These are phyloP conservation scores for Hassar affinis DNA, from an alignment of 2,113 vertebrate genomes.

Conservation along the genomic window DNA sequence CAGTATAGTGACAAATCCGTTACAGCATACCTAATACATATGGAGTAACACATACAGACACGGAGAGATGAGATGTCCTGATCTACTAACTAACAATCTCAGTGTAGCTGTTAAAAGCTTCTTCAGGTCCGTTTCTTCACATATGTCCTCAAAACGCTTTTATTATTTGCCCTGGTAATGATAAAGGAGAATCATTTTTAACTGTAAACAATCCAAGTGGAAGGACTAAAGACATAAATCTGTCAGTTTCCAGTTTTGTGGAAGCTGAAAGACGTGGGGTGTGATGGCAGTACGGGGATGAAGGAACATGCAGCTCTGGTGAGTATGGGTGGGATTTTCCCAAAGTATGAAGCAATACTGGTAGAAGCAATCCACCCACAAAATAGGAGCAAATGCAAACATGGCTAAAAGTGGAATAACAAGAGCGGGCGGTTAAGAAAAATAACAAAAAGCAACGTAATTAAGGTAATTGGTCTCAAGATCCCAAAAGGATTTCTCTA, in stretches of 20 bases:
- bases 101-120: not conserved
- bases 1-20: not conserved
- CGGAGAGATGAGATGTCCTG: not conserved
- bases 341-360: slow-evolving; percentile 59
- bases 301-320: slow-evolving; percentile 12
- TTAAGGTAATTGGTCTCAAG: slow-evolving; percentile 76
- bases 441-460: slow-evolving; percentile 63
- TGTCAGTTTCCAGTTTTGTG: not conserved
- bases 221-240: slow-evolving; percentile 4
- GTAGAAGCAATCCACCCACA: slow-evolving; percentile 59
- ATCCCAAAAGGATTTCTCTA: slow-evolving; percentile 70
- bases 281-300: slow-evolving; percentile 33
- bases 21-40: not conserved
- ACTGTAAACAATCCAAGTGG: not conserved
- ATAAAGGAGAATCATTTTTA: not conserved
- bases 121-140: not conserved
- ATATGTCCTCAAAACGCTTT: not conserved
- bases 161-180: not conserved
- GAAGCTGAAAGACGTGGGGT: slow-evolving; percentile 32
- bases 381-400: slow-evolving; percentile 65
- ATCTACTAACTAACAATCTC: not conserved
- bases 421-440: slow-evolving; percentile 42
- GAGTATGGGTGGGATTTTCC: slow-evolving; percentile 46
- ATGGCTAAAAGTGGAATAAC: slow-evolving; percentile 65
- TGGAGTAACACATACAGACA: not conserved